phyloP scores from a whole-genome alignment of 2,113 vertebrate genomes.

The Epinephelus fuscoguttatus region DNA sequence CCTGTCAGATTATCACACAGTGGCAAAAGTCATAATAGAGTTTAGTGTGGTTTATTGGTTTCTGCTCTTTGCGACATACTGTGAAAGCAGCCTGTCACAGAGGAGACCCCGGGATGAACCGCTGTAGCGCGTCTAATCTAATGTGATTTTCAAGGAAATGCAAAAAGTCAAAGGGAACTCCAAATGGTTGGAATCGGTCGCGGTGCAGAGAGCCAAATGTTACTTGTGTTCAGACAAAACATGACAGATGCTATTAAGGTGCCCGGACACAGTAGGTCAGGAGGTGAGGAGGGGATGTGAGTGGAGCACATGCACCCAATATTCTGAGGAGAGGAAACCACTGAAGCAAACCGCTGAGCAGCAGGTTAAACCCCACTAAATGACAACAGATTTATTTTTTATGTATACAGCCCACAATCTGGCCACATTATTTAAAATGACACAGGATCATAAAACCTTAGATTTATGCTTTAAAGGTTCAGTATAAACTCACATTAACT shows the following conservation, averaged over 20 bases:
- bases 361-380: conserved; percentile 7
- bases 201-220: conserved; percentile 63
- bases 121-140: conserved; percentile 43
- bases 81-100: conserved; percentile 43
- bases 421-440: not conserved
- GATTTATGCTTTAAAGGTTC: conserved; percentile 9
- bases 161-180: conserved; percentile 39
- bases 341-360: not conserved
- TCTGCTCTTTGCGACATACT: conserved; percentile 24
- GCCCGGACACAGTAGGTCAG: conserved; percentile 57
- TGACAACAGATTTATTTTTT: not conserved
- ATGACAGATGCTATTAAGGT: conserved; percentile 71
- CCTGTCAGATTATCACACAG: conserved; percentile 2
- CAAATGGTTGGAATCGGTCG: conserved; percentile 63
- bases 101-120: conserved; percentile 62
- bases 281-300: conserved; percentile 55
- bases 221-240: conserved; percentile 64
- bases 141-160: conserved; percentile 57
- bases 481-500: conserved; percentile 6
- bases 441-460: not conserved
- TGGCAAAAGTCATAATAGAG: conserved; percentile 27
- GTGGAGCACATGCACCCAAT: conserved; percentile 43
- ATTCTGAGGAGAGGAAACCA: not conserved
- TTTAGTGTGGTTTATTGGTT: conserved; percentile 37
- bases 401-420: too few species aligned